Conservation (phyloP, 2,888 invertebrate species). For the Ceramica pisi region DNA sequence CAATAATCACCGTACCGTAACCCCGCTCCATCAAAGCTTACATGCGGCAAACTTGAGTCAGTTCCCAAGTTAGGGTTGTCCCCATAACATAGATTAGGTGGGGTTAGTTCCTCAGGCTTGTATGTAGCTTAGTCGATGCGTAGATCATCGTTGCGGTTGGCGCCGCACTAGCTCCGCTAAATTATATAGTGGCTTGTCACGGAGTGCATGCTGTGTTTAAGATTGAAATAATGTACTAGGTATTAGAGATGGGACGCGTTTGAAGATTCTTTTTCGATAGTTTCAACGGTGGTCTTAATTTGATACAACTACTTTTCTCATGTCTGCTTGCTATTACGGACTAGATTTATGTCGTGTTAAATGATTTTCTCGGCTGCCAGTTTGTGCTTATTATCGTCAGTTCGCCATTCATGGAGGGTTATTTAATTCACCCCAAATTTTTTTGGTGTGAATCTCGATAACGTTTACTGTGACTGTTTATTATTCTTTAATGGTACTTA, state of each 20-base stretch:
- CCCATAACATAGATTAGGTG: slow-evolving; percentile 46
- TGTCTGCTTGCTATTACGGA: background rate
- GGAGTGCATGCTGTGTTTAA: slow-evolving; percentile 36
- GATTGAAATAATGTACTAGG: slow-evolving; percentile 33
- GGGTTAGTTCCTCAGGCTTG: slow-evolving; percentile 35
- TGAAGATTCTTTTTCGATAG: slow-evolving; percentile 32
- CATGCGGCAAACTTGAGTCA: slow-evolving; percentile 30
- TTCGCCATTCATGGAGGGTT: slow-evolving; percentile 8
- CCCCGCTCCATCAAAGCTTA: slow-evolving; percentile 36
- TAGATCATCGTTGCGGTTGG: slow-evolving; percentile 62
- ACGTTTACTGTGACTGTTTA: background rate
- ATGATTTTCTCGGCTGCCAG: background rate
- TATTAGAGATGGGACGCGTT: slow-evolving; percentile 19
- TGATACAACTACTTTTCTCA: background rate
- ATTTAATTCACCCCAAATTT: slow-evolving; percentile 25
- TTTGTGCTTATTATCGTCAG: background rate
- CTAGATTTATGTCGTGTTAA: background rate
- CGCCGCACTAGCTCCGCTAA: slow-evolving; percentile 42
- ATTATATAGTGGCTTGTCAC: slow-evolving; percentile 55
- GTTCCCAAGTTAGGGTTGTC: slow-evolving; percentile 45
- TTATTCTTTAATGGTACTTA: slow-evolving; percentile 12
- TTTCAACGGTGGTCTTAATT: slow-evolving; percentile 13
- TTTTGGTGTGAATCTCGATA: slow-evolving; percentile 6
- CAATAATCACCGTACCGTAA: slow-evolving; percentile 42
- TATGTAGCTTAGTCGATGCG: slow-evolving; percentile 41